Percentiles rank a stretch among this genome's conserved stretches.
Evolutionary conservation across 1,140 invertebrate genomes (phyloP).

Genomic region (Paralvinella palmiformis): DNA sequence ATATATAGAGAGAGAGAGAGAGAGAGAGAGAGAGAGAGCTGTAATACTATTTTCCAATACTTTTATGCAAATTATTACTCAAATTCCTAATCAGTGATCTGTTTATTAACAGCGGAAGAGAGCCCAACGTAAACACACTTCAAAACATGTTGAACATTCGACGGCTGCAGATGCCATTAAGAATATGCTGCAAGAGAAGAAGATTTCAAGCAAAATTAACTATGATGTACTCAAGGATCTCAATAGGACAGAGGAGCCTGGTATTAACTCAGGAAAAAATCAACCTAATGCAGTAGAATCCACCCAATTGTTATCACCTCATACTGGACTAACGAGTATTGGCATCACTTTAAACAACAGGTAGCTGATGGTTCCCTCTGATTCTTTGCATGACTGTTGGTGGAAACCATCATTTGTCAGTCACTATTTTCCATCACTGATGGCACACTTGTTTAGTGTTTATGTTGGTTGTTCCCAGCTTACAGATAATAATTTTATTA

Average conservation of each 20-base stretch:
- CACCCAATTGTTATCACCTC: no score
- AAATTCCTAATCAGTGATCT: not conserved
- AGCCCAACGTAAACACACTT: not conserved
- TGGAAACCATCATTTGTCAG: constrained; percentile 11
- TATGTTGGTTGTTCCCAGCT: no score
- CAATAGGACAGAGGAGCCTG: constrained; percentile 46
- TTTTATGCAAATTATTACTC: not conserved
- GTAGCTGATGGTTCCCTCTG: no score
- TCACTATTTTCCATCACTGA: not conserved
- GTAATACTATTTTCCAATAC: no score
- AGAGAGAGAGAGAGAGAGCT: no score
- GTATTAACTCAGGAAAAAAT: no score
- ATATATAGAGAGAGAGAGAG: no score
- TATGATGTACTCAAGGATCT: constrained; percentile 90
- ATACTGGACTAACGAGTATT: no score
- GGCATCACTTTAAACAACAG: no score
- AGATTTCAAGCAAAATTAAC: constrained; percentile 93
- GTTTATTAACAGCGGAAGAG: not conserved
- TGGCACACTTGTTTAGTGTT: no score
- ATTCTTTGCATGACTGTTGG: not conserved
- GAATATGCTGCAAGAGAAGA: constrained; percentile 90
- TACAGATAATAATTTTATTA: no score
- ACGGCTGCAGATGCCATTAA: constrained; percentile 87
- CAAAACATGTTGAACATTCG: constrained; percentile 53
- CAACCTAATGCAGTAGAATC: no score